These are phyloP conservation scores for Oryzias celebensis DNA, from an alignment of 2,113 vertebrate species.

Conservation along the genomic window DNA sequence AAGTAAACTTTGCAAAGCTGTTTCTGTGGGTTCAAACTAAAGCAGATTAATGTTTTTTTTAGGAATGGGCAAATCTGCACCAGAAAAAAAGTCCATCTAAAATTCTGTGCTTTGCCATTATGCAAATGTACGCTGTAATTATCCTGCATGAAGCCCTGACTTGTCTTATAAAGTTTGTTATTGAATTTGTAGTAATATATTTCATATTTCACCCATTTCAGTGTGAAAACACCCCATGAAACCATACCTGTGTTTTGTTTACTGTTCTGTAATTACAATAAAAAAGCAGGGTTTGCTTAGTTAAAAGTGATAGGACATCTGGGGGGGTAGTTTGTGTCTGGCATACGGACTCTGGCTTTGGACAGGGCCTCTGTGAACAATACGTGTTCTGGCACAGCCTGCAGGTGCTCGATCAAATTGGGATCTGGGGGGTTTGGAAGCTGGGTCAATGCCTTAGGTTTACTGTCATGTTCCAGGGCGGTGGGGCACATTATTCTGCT, in stretches of 20 bases:
- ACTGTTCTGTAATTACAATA: too few relatives aligned
- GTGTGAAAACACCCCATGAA: too few relatives aligned
- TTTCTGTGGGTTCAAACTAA: constrained; percentile 34
- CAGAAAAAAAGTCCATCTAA: constrained; percentile 37
- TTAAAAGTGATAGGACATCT: not conserved
- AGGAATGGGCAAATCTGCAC: not conserved
- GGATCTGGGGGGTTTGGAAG: constrained; percentile 15
- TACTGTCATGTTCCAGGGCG: not conserved
- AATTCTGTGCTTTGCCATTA: constrained; percentile 22
- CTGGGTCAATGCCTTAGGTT: constrained; percentile 9
- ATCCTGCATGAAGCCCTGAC: not conserved
- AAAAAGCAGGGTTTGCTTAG: too few relatives aligned
- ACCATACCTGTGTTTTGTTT: too few relatives aligned
- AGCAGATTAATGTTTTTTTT: constrained; percentile 38
- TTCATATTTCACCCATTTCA: too few relatives aligned
- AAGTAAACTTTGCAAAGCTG: constrained; percentile 47
- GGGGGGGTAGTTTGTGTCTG: not conserved
- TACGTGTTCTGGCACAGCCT: not conserved
- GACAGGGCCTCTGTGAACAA: not conserved
- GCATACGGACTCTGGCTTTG: not conserved
- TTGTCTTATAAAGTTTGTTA: not conserved
- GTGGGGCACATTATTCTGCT: constrained; percentile 1
- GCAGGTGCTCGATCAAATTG: not conserved
- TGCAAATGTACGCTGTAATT: not conserved
- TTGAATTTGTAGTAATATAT: too few relatives aligned